Evolutionary conservation across 2,113 vertebrate genomes (phyloP), one percentile per base, ranked within the genome.

Genomic region (Triplophysa rosa): DNA sequence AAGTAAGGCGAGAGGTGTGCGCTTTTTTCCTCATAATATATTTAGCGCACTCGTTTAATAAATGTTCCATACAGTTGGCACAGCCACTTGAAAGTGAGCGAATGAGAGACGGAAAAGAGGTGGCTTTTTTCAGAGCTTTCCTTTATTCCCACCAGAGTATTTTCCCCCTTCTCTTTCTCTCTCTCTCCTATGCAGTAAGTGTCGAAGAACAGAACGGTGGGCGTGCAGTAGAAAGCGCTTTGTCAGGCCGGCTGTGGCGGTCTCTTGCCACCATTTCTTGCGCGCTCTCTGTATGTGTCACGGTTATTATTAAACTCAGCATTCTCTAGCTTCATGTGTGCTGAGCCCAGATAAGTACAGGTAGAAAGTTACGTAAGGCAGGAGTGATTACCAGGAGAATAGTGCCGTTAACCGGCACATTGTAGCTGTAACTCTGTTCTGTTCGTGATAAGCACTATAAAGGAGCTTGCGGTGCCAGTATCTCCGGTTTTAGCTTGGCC

Each of bases 341-440:
- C 89, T 89, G 85, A 87, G 80, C 83, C 24, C 86, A 90, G 92
- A 94, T 93, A 93, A 93, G 92, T 89, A 87, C 91, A 92, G 92
- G 92, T 93, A 90, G 90, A 90, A 89, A 90, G 91, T 93, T 92
- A 92, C 86, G 85, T 92, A 93, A 94, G 87, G 88, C 84, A 76
- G 82, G 79, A 86, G 87, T 91, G 90, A 92, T 92, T 91, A 90
- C 90, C 86, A 88, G 88, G 87, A 76, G 81, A 81, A 83, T 83
- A 79, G 88, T 85, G 85, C 90, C 84, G 88, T 87, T 88, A 88
- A 89, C 87, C 81, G 85, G 86, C 88, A 90, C 87, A 90, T 85
- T 90, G 87, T 89, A 87, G 87, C 90, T 86, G 59, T 88, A 90
- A 90, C 89, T 89, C 88, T 88, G 84, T 88, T 83, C 82, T 82